phyloP scores from a whole-genome alignment of 1,140 invertebrate genomes.

The Hylaeus anthracinus region DNA sequence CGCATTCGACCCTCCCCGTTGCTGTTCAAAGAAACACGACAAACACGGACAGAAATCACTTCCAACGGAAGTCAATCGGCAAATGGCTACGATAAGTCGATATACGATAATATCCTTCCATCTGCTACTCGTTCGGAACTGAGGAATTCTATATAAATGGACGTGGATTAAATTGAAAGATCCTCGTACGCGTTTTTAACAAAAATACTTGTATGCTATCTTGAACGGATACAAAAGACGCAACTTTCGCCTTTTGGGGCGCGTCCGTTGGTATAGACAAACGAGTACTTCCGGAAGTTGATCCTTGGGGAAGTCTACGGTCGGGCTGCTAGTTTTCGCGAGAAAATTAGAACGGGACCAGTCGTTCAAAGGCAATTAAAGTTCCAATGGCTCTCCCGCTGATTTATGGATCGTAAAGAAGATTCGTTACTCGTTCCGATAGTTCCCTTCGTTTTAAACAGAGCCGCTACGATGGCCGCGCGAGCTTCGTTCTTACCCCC shows the following conservation, averaged over 20 bases:
- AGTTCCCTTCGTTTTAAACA: slow-evolving; percentile 41
- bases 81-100: no score
- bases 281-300: slow-evolving; percentile 14
- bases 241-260: background rate
- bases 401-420: slow-evolving; percentile 52
- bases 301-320: background rate
- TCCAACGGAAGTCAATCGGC: background rate
- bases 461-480: background rate
- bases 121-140: no score
- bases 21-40: slow-evolving; percentile 5
- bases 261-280: background rate
- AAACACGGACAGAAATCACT: background rate
- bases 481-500: no score
- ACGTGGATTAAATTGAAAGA: no score
- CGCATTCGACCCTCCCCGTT: background rate
- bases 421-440: slow-evolving; percentile 46
- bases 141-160: no score
- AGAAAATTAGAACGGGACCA: slow-evolving; percentile 41
- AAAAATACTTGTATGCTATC: no score
- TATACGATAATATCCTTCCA: background rate
- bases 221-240: background rate
- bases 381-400: slow-evolving; percentile 41
- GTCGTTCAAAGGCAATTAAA: slow-evolving; percentile 52
- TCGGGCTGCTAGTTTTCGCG: background rate
- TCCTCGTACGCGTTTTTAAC: no score